Base-by-base conservation (phyloP, 2,888 invertebrate species). In the Leptinotarsa peninsularis region DNA sequence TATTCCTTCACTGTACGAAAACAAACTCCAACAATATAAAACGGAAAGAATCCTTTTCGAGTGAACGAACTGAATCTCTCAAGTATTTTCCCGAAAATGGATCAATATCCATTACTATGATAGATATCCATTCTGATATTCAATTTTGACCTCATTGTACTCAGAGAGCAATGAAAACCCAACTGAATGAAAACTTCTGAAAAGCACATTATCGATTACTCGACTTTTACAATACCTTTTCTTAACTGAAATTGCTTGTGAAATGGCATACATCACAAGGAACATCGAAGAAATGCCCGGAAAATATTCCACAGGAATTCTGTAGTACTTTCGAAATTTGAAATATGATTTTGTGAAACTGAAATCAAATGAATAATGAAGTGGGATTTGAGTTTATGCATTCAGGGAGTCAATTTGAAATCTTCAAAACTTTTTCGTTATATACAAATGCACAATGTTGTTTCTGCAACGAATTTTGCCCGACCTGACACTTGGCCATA, bases 201-300 rank as follows among this genome's bases (percentile, higher is more conserved):
- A 72, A 66, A 75, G 71, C 66, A 56, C 52, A 49, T 75, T 72
- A 75, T 75, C 72, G 75, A 75, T 75, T 73, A 68, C 72, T 72
- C 56, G 68, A 72, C 72, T 72, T 60, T 66, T 66, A 72, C 72
- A 72, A 73, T 69, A 21, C 72, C 72, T 73, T 67, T 75, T 73
- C 75, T 73, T 66, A 73, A 66, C 69, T 73, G 75, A 73, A 73
- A 75, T 75, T 75, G 72, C 75, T 75, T 75, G 75, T 75, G 66
- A 75, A 73, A 75, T 75, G 56, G 75, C 75, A 54, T 68, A 67
- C 72, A 75, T 69, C 54, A 67, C 33, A 72, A 66, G 18, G 69
- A 70, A 70, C 43, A 23, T 63, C 66, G 68, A 23, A 15, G 67
- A 72, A 72, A 72, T 67, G 54, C 43, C 69, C 69, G 69, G 50